Base-by-base conservation (phyloP, 2,888 invertebrate species). In the Callyntrura sp. region DNA sequence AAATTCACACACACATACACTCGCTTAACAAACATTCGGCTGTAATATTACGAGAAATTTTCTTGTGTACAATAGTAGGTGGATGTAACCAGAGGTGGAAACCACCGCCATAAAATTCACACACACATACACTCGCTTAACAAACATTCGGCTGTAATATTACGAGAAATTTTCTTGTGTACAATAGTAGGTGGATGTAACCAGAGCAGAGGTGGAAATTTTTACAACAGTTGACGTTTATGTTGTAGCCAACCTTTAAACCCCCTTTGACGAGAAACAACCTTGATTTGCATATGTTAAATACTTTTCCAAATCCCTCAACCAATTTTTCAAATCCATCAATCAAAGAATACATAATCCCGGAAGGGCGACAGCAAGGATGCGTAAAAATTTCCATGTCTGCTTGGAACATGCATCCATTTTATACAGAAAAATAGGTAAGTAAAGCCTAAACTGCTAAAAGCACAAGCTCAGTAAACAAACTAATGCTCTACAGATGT, bases 1-100 rank as follows among this genome's bases (percentile, higher is more conserved):
- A 85, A 85, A 85, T 85, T 85, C 84, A 43, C 84, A 73, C 14
- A 25, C 28, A 28, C 68, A 68, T 25, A 35, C 45, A 20, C 82
- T 28, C 81, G 11, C 0, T 20, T 43, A 57, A 35, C 35, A 35
- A 35, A 35, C 45, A 51, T 51, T 51, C 4, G 51, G 51, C n/a
- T 12, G 1, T 6, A 35, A 35, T 35, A 6, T 6, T 35, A 35
- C 6, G 35, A 35, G 35, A 35, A 35, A 4, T 35, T 2, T 2
- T 35, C 35, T 35, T 2, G 35, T 2, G 35, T 35, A 35, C 35
- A 35, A 35, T 35, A 35, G 35, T 2, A 35, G 6, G 35, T 35
- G 35, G 3, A 35, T 35, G 6, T 4, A 6, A 6, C 35, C 35
- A 6, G 35, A 35, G 3, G 35, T 35, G 35, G 35, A 35, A 35